These are phyloP conservation scores for Branchinecta sandiegonensis DNA, from an alignment of 2,888 invertebrate genomes.

Conservation along the genomic window DNA sequence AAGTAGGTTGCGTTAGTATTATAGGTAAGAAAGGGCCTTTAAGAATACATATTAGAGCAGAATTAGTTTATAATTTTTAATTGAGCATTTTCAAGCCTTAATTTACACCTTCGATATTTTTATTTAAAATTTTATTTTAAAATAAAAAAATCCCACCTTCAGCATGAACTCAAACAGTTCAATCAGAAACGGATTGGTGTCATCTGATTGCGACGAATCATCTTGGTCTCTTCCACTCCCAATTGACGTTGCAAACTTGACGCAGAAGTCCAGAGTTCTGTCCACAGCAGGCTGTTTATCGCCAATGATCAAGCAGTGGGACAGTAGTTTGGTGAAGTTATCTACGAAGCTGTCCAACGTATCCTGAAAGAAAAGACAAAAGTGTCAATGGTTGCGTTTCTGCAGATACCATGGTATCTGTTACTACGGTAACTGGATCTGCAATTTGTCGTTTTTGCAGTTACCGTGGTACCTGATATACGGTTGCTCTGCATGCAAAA, in stretches of 20 bases:
- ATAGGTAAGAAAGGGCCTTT: not conserved
- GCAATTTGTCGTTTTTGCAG: too few relatives aligned
- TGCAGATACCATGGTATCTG: too few relatives aligned
- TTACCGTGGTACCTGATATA: too few relatives aligned
- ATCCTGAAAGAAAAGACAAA: constrained; percentile 35
- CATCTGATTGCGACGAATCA: constrained; percentile 37
- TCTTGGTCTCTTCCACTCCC: constrained; percentile 31
- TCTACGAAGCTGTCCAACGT: constrained; percentile 45
- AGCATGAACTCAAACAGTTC: constrained; percentile 48
- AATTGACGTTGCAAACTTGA: constrained; percentile 50
- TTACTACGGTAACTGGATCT: too few relatives aligned
- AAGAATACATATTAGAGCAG: not conserved
- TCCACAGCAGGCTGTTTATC: constrained; percentile 54
- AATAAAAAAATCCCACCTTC: constrained; percentile 37
- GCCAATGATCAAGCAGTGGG: constrained; percentile 47
- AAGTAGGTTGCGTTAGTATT: too few relatives aligned
- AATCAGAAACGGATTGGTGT: constrained; percentile 40
- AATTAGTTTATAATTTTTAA: not conserved
- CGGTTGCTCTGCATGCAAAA: too few relatives aligned
- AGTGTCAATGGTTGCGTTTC: too few relatives aligned
- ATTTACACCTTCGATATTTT: not conserved
- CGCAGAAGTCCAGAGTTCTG: constrained; percentile 51
- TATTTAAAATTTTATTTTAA: too few relatives aligned
- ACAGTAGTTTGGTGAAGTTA: constrained; percentile 48
- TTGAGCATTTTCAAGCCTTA: too few relatives aligned